Evolutionary conservation across 2,888 invertebrate species (phyloP), one percentile per base, ranked within the genome.

Genomic region (Thyatira batis): DNA sequence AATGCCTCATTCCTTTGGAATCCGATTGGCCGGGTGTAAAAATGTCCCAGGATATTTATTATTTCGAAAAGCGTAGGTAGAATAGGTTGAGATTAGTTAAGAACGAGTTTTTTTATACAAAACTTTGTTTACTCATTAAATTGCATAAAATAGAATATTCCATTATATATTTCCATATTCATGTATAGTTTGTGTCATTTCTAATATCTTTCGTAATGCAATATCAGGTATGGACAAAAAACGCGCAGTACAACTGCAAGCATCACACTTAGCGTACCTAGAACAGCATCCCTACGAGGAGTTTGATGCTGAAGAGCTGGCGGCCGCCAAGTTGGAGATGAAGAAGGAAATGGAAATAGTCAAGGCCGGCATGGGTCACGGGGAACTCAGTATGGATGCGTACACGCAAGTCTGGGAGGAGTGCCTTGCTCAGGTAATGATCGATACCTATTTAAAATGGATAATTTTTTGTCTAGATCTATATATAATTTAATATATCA

Each of bases 361-460:
- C 0, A 96, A 96, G 78, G 94, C 95, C 54, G 98, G 98, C 45
- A 99, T 99, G 99, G 96, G 95, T 0, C 99, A 99, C 78, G 98
- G 98, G 0, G 98, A 99, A 33, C 92, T 99, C 46, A 96, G 98
- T 1, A 87, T 97, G 48, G 98, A 99, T 65, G 96, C 97, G 0
- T 98, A 98, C 80, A 95, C 96, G 9, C 98, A 98, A 89, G 98
- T 98, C 44, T 99, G 99, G 99, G 97, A 98, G 79, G 98, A 99
- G 88, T 99, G 99, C 85, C 93, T 98, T 50, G 95, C 96, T 0
- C 98, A 98, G 93, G 97, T 97, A 48, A 53, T 60, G 2, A 23
- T 13, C 28, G 23, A 21, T 43, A 44, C 27, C 23, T 13, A 17
- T 43, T 10, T 21, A 20, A 20, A 17, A 4, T 13, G 2, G 9